Base-by-base conservation (phyloP, 2,797 vertebrate species). In the Gymnoscopelus microlampas region DNA sequence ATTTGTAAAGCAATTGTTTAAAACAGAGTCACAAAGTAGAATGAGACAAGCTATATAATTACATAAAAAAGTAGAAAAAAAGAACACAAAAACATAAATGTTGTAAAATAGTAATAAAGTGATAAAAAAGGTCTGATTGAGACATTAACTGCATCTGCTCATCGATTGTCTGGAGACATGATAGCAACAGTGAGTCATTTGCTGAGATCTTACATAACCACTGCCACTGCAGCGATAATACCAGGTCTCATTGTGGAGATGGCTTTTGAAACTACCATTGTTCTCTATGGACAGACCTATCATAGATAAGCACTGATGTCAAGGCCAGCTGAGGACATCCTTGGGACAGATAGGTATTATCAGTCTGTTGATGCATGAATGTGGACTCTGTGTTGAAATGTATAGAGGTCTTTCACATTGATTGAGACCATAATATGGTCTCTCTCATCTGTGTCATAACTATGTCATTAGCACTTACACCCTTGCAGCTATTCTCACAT, bases 181-280 rank as follows among this genome's bases (percentile, higher is more conserved):
- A 32, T 32, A 6, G 35, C 60, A 49, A 68, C 54, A 58, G 74
- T 19, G 6, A 71, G 35, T 77, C 73, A 85, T 48, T 74, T 83
- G 85, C 85, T 65, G 77, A 66, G 78, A 78, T 11, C 56, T 85
- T 87, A 68, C 58, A 29, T 79, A 85, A 89, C n/a, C 70, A 55
- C 14, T 35, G 15, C 3, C 5, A 63, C 59, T 78, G 81, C 73
- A 60, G 71, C 78, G 76, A 85, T 77, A 71, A 67, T 66, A 79
- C 23, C 13, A 8, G 61, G 39, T 8, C 35, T 62, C 35, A 29
- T 51, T 23, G 35, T 63, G 66, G 4, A 64, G 56, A 53, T 48
- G 55, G n/a, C 0, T 62, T 59, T 72, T 53, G 60, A 66, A 60
- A 3, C 9, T 0, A 19, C 69, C 83, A 66, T 71, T 75, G 75